These are phyloP conservation scores for zebrafish (Danio rerio) DNA, from an alignment of 2,113 vertebrate species.

Conservation along the genomic window GRCz12tu NC_133194.1:26147001-26147500, in stretches of 20 bases:
- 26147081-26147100: constrained; percentile 53
- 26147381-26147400: no score
- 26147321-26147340: no score
- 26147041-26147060: constrained; percentile 41
- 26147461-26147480: not conserved
- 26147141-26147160: constrained; percentile 35
- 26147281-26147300: not conserved
- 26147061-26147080: constrained; percentile 56
- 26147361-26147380: constrained; percentile 27
- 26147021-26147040: constrained; percentile 23
- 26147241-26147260: constrained; percentile 40
- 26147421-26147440: constrained; percentile 46
- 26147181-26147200: constrained; percentile 17
- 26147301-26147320: not conserved
- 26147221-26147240: not conserved
- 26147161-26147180: constrained; percentile 50
- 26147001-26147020: constrained; percentile 12
- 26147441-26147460: constrained; percentile 54
- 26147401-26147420: constrained; percentile 33
- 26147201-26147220: no score
- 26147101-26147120: constrained; percentile 55
- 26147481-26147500: constrained; percentile 43
- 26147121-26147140: not conserved
- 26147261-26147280: constrained; percentile 30
- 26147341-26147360: not conserved